These are phyloP conservation scores for Pissodes strobi DNA, from an alignment of 1,140 invertebrate species.

Conservation along the genomic window DNA sequence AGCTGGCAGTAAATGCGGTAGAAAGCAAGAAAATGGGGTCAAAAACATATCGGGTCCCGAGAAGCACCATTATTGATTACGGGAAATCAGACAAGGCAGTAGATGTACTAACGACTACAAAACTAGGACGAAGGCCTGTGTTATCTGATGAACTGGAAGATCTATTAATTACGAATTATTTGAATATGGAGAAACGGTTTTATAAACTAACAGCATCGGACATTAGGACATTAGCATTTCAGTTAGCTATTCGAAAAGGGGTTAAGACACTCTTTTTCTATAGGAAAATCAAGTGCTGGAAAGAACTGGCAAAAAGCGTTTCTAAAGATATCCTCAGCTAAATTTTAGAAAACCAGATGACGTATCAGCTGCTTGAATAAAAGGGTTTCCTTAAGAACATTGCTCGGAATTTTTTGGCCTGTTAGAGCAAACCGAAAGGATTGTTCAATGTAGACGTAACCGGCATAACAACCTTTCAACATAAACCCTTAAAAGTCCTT, in stretches of 20 bases:
- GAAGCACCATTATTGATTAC: background rate
- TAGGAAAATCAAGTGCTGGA: conserved; percentile 4
- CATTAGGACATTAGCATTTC: conserved; percentile 11
- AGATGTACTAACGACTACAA: background rate
- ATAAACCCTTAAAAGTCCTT: conserved; percentile 56
- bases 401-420: background rate
- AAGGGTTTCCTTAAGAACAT: background rate
- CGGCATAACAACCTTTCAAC: conserved; percentile 45
- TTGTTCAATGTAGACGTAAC: conserved; percentile 22
- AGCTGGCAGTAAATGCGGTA: background rate
- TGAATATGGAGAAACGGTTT: conserved; percentile 14
- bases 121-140: background rate
- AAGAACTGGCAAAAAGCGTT: conserved; percentile 10
- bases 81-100: background rate
- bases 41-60: background rate
- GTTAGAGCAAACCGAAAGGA: too few relatives aligned
- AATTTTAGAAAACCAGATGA: conserved; percentile 1
- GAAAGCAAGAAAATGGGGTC: conserved; percentile 1
- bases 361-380: conserved; percentile 3
- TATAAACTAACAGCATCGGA: conserved; percentile 8
- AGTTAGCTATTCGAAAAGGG: conserved; percentile 10
- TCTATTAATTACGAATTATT: background rate
- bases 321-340: conserved; percentile 8
- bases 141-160: background rate
- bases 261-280: background rate